A percentile compares a stretch with the other conserved stretches of the same genome.
phyloP scores from a whole-genome alignment of 2,888 invertebrate genomes.

The Emmelina monodactyla region DNA sequence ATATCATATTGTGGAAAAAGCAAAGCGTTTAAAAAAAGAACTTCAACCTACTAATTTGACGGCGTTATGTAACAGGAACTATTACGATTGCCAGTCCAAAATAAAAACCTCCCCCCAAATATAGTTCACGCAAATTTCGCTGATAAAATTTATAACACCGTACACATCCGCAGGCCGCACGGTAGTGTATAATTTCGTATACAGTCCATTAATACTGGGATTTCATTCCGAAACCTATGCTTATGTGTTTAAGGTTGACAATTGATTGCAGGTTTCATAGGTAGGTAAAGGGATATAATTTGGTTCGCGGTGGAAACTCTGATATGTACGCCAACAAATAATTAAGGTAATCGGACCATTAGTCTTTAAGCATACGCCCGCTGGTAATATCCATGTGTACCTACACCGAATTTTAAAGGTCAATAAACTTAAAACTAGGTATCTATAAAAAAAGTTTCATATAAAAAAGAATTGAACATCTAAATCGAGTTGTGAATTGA shows the following conservation, averaged over 20 bases:
- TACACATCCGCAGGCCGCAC: neutral
- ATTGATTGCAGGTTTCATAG: neutral
- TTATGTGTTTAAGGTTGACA: neutral
- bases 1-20: too few species aligned
- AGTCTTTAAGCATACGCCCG: conserved; percentile 18
- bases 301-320: conserved; percentile 23
- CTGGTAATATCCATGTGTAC: neutral
- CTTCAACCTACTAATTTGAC: too few species aligned
- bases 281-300: neutral
- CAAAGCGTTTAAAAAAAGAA: too few species aligned
- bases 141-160: conserved; percentile 23
- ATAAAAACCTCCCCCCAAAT: conserved; percentile 25
- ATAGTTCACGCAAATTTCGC: conserved; percentile 22
- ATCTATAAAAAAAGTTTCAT: too few species aligned
- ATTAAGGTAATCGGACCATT: conserved; percentile 36
- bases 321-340: conserved; percentile 33
- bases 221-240: neutral
- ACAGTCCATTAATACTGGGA: conserved; percentile 10
- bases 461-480: too few species aligned
- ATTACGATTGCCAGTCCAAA: too few species aligned
- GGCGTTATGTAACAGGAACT: too few species aligned
- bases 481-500: too few species aligned
- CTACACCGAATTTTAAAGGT: too few species aligned
- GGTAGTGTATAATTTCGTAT: conserved; percentile 34
- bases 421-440: too few species aligned